phyloP scores from a whole-genome alignment of 2,113 vertebrate species.

The Riparia riparia region DNA sequence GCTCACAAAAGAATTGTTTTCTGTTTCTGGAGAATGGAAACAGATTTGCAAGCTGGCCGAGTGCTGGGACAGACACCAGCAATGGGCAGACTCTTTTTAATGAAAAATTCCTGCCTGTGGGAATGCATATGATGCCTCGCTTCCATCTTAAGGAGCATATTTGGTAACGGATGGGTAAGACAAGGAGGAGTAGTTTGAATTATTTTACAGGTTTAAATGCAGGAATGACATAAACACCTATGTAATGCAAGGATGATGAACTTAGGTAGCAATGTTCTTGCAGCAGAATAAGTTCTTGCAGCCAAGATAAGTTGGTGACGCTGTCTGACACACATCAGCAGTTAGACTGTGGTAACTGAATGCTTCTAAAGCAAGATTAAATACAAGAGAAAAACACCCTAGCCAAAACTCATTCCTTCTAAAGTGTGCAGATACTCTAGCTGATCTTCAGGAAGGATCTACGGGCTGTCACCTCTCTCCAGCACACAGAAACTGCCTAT shows the following conservation, averaged over 20 bases:
- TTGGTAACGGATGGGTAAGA: not conserved
- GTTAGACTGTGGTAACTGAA: not conserved
- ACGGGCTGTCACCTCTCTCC: not conserved
- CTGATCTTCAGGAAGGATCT: slow-evolving; percentile 3
- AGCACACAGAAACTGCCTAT: not conserved
- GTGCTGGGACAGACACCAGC: not conserved
- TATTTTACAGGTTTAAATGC: not conserved
- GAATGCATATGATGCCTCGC: not conserved
- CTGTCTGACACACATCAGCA: not conserved
- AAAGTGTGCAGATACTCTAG: not conserved
- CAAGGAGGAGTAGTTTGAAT: not conserved
- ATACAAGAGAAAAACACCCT: not conserved
- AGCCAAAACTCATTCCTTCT: not conserved
- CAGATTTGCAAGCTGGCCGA: not conserved
- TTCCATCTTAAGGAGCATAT: not conserved
- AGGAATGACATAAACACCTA: not conserved
- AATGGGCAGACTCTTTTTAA: not conserved
- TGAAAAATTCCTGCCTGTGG: not conserved
- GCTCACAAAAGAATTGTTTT: not conserved
- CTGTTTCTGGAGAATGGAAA: not conserved
- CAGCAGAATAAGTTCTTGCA: not conserved
- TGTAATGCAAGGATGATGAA: not conserved
- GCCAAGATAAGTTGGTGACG: not conserved
- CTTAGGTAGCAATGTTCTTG: not conserved
- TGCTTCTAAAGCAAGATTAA: not conserved